Base-by-base conservation (phyloP, 37 sponge, comb jelly and placozoan genomes). In the Aplysina aerophoba region DNA sequence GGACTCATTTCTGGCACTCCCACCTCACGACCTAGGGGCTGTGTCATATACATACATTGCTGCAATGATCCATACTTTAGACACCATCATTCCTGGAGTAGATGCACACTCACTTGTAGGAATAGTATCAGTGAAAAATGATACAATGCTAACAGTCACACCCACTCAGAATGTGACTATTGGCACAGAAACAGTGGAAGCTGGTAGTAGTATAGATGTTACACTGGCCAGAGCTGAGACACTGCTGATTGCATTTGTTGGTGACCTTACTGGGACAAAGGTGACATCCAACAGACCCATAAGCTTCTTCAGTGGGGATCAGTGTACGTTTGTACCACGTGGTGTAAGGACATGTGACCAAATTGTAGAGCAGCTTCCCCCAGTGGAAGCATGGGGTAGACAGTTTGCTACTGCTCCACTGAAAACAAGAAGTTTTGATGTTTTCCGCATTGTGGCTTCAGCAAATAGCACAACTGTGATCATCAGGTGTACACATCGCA, bases 361-460 rank as follows among this genome's bases (percentile, higher is more conserved):
- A 41, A 5, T 87, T 1, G 67, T 79, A 53, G 88, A 91, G 36
- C 88, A 87, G 62, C 25, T 91, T 50, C 88, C 88, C 15, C 87
- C 87, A 60, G 87, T 85, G 73, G 69, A 65, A 5, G 84, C 82
- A 21, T 91, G 92, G 92, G 92, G 92, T 19, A 84, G 28, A 21
- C 13, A 20, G 21, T 87, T 88, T 37, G 35, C 87, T 11, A 53
- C 65, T 54, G 88, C 82, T 36, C 80, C 92, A 24, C 60, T 88
- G 28, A 4, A 22, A 19, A 81, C 64, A 27, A 80, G 88, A 62
- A 34, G 65, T 55, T 69, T 44, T 28, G 87, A 87, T 24, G 11
- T 80, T 0, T 75, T 63, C 74, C 31, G 69, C 12, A 55, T 91
- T 21, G 25, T 91, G 77, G 82, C 88, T 59, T 30, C 82, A 25